Base-by-base conservation (phyloP, 2,113 vertebrate species). In the Athene cunicularia region DNA sequence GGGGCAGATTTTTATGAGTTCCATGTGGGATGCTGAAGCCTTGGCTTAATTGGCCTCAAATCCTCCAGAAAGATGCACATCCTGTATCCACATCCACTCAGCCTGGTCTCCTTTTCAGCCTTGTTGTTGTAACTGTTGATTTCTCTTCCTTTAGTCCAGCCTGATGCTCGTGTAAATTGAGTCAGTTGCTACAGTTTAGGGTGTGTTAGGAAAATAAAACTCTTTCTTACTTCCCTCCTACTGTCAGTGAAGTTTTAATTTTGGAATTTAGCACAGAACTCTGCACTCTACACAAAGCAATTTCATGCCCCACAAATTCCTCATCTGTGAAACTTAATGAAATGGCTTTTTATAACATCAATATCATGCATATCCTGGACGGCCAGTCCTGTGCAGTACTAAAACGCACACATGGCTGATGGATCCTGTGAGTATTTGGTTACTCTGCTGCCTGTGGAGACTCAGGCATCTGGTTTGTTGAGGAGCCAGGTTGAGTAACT, bases 1-100 rank as follows among this genome's bases (percentile, higher is more conserved):
- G 64, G 95, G 60, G 52, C 70, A 14, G 12, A 55, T 81, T 93
- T 91, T 89, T 93, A 84, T 91, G 73, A 79, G n/a, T 95, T 93
- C 52, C 94, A 79, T 33, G 32, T 91, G 79, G 68, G n/a, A 88
- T 70, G 39, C 26, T 47, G 80, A 86, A 70, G n/a, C 60, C 58
- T 94, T 91, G 67, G 33, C 11, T 83, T 88, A 70, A 70, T 7
- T 95, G 2, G n/a, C 59, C 27, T 66, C 45, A 84, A 10, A 76
- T 88, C 60, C 45, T n/a, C 55, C 49, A 35, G 66, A 49, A 93
- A 72, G 27, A 73, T 49, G 37, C 26, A 60, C 16, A 43, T 52
- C 43, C 45, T 83, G 17, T 41, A n/a, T 35, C 27, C 35, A 21
- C 22, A 90, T 76, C 50, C 21, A 82, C 56, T 72, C 62, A 43